Evolutionary conservation across 1,140 invertebrate species (phyloP).

Genomic region (Pteromalus puparum): DNA sequence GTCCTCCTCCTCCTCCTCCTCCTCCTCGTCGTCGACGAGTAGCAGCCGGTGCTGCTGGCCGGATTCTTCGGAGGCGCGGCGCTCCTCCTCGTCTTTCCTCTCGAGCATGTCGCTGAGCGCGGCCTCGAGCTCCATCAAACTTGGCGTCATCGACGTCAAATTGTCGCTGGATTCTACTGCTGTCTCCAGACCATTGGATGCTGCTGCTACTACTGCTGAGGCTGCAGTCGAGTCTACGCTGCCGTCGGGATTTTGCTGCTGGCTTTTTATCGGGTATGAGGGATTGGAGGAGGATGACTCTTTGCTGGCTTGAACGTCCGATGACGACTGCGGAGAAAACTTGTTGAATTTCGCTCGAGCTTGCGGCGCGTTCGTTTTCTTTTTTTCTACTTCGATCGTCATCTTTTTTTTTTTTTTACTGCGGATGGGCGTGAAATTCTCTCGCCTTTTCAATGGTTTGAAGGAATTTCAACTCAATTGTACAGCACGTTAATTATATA

Average conservation of each 20-base stretch:
- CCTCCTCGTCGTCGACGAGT: conserved; percentile 16
- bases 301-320: not conserved
- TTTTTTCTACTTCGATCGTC: too few relatives aligned
- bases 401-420: too few relatives aligned
- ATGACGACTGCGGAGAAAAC: not conserved
- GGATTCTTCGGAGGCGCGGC: not conserved
- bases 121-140: conserved; percentile 70
- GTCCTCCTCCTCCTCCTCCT: conserved; percentile 39
- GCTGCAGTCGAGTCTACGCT: not conserved
- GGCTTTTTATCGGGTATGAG: not conserved
- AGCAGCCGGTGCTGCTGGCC: not conserved
- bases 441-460: too few relatives aligned
- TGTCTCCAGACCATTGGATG: not conserved
- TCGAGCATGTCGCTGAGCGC: conserved; percentile 72
- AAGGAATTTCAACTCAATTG: too few relatives aligned
- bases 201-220: not conserved
- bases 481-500: too few relatives aligned
- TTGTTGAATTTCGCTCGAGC: not conserved
- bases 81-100: conserved; percentile 63
- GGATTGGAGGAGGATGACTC: not conserved
- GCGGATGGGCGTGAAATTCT: too few relatives aligned
- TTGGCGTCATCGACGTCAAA: conserved; percentile 72
- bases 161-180: conserved; percentile 57
- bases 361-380: too few relatives aligned
- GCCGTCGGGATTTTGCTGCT: not conserved